These are phyloP conservation scores for Callopanchax toddi DNA, from an alignment of 2,113 vertebrate genomes.

Conservation along the genomic window DNA sequence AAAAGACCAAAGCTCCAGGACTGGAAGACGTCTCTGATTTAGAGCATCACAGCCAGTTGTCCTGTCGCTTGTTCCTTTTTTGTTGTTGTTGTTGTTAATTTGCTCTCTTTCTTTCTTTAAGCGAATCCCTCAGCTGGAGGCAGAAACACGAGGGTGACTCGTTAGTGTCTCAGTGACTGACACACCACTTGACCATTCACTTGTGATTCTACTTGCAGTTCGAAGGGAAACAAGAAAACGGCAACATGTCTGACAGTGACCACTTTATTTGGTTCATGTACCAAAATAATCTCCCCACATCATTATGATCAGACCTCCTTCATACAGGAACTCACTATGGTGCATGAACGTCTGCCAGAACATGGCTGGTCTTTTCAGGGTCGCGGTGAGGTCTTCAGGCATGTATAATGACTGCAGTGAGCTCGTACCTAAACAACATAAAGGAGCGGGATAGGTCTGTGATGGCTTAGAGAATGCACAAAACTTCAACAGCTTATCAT, in stretches of 20 bases:
- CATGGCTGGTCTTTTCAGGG: too few relatives aligned
- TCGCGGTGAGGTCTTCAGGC: too few relatives aligned
- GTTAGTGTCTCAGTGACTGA: conserved; percentile 17
- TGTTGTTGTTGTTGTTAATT: conserved; percentile 14
- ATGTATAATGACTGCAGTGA: too few relatives aligned
- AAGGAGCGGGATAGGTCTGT: too few relatives aligned
- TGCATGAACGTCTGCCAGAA: too few relatives aligned
- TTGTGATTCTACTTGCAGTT: conserved; percentile 1
- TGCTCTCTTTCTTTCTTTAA: conserved; percentile 13
- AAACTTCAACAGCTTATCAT: too few relatives aligned
- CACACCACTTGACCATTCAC: conserved; percentile 12
- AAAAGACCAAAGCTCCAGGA: conserved; percentile 44
- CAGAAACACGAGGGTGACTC: conserved; percentile 20
- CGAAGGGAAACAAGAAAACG: conserved; percentile 6
- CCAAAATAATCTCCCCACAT: too few relatives aligned
- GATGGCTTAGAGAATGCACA: too few relatives aligned
- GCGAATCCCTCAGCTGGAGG: conserved; percentile 29
- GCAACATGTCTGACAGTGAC: not conserved
- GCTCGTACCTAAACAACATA: too few relatives aligned
- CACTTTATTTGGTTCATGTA: too few relatives aligned
- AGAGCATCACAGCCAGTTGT: conserved; percentile 29
- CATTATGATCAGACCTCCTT: too few relatives aligned
- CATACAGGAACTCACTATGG: too few relatives aligned
- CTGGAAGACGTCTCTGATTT: conserved; percentile 35
- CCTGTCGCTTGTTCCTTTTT: not conserved